These are phyloP conservation scores for Entomobrya proxima DNA, from an alignment of 2,888 invertebrate genomes.

Conservation along the genomic window DNA sequence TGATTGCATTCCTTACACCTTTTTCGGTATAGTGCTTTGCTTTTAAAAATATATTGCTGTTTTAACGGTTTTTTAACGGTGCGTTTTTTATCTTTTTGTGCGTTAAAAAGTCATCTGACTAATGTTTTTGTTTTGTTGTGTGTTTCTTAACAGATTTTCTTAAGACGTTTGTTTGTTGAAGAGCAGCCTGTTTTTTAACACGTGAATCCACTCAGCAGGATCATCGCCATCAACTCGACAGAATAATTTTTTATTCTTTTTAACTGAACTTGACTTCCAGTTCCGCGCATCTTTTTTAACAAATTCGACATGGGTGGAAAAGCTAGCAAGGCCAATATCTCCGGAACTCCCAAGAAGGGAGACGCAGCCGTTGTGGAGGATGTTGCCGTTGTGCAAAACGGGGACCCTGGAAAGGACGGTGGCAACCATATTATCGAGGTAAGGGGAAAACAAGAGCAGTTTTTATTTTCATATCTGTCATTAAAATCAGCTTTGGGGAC, in stretches of 20 bases:
- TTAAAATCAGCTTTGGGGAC: conserved; percentile 36
- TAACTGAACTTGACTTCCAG: conserved; percentile 1
- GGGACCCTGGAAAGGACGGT: conserved; percentile 72
- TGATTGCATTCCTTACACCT: too few relatives aligned
- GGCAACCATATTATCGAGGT: conserved; percentile 73
- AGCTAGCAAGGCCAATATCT: conserved; percentile 74
- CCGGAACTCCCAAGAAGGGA: conserved; percentile 73
- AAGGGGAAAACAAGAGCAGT: conserved; percentile 41
- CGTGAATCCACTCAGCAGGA: background rate
- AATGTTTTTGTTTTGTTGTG: too few relatives aligned
- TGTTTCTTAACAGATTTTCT: too few relatives aligned
- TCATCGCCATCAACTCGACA: too few relatives aligned
- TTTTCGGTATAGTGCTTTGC: too few relatives aligned
- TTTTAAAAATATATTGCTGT: too few relatives aligned
- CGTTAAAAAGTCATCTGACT: too few relatives aligned
- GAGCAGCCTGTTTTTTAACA: too few relatives aligned
- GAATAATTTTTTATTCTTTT: conserved; percentile 21
- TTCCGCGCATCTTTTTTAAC: conserved; percentile 26
- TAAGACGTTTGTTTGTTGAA: too few relatives aligned
- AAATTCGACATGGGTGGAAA: conserved; percentile 72
- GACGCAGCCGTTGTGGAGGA: conserved; percentile 71
- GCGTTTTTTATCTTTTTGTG: too few relatives aligned
- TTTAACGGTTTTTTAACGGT: too few relatives aligned
- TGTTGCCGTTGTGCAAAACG: conserved; percentile 73
- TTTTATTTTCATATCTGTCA: conserved; percentile 42